phyloP scores from a whole-genome alignment of 35 echinoderm and acorn worm genomes.

The Hemicentrotus pulcherrimus region DNA sequence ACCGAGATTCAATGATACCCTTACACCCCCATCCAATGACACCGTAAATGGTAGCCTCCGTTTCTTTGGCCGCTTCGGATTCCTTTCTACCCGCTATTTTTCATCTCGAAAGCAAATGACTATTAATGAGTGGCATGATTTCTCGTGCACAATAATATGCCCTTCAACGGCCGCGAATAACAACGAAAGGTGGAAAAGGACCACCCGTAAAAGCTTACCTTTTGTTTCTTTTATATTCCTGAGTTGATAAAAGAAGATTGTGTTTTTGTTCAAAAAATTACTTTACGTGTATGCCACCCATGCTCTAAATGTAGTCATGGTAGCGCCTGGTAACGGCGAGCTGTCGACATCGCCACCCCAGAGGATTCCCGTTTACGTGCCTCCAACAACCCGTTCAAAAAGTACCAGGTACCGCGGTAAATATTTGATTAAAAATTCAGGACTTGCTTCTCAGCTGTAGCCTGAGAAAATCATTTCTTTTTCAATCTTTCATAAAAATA shows the following conservation, averaged over 20 bases:
- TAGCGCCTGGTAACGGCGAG: neutral
- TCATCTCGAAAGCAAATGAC: neutral
- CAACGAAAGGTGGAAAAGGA: constrained; percentile 22
- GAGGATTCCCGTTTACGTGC: neutral
- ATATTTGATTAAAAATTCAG: constrained; percentile 31
- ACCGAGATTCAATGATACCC: constrained; percentile 1
- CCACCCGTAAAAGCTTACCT: neutral
- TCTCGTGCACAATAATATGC: neutral
- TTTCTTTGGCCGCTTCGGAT: neutral
- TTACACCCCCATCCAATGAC: constrained; percentile 15
- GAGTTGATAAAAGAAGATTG: neutral
- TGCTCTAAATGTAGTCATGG: neutral
- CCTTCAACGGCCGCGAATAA: constrained; percentile 5
- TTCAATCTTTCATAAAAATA: too few species aligned
- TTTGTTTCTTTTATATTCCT: neutral
- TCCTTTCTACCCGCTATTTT: neutral
- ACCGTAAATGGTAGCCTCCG: neutral
- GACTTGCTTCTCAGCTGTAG: neutral
- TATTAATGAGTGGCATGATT: neutral
- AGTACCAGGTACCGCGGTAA: neutral
- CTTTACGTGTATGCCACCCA: neutral
- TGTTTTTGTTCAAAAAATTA: neutral
- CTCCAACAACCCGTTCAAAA: neutral
- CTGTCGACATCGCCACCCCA: neutral
- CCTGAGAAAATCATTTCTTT: neutral